Evolutionary conservation across 2,888 invertebrate genomes (phyloP), one percentile per base, ranked within the genome.

Genomic region (Troglohyphantes excavatus): DNA sequence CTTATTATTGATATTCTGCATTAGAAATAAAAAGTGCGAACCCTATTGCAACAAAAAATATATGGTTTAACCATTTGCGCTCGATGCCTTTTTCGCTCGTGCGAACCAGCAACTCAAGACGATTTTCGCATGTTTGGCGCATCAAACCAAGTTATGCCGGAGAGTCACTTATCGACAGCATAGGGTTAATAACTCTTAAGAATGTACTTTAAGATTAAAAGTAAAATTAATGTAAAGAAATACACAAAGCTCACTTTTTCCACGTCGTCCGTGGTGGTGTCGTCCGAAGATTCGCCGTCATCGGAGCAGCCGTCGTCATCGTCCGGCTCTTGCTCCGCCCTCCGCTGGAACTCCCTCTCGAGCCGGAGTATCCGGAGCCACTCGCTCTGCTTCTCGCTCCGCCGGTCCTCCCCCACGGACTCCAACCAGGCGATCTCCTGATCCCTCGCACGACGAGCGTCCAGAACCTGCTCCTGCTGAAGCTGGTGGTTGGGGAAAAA

Each of bases 321-420:
- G 19, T 84, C 84, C 17, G 23, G 19, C 53, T 79, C 79, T 68
- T 65, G 33, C 65, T 90, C 90, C 1, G 90, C 90, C 65, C 90
- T 90, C 59, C 90, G 26, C 73, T 90, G 90, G 61, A 90, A 90
- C 43, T 90, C 90, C 1, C 85, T 27, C 81, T 90, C 90, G 11
- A 90, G 67, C 11, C 90, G 73, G 9, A 90, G 85, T 53, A 90
- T 90, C 19, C 90, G 72, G 17, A 90, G 79, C 90, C 79, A 79
- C 29, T 90, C 85, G 21, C 73, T 79, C 46, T 90, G 90, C 68
- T 90, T 90, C 81, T 85, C 79, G 21, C 39, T 90, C 27, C 84
- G 19, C 17, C 53, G 13, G 2, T 53, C 53, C n/a, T 78, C 78
- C 2, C n/a, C 7, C 6, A 90, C 19, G 0, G 84, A 65, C 53